These are phyloP conservation scores for Atta colombica DNA, from an alignment of 1,140 invertebrate genomes.

Conservation along the genomic window DNA sequence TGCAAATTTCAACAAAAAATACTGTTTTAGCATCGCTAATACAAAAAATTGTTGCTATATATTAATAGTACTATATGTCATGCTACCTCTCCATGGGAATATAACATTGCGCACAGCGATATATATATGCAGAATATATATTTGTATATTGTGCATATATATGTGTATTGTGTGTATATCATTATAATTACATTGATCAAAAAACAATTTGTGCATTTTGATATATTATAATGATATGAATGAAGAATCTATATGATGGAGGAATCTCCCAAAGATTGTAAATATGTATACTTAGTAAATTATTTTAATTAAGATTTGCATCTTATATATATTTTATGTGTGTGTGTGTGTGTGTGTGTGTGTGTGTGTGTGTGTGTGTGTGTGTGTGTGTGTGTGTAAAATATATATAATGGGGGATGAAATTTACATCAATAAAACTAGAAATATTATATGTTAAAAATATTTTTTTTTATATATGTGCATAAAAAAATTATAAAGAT, in stretches of 20 bases:
- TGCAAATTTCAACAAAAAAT: neutral
- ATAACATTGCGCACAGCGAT: neutral
- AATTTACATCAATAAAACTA: conserved; percentile 58
- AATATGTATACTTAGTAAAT: conserved; percentile 63
- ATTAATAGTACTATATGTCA: neutral
- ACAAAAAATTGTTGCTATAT: conserved; percentile 19
- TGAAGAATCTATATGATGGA: neutral
- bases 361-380: too few relatives aligned
- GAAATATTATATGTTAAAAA: conserved; percentile 43
- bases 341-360: too few relatives aligned
- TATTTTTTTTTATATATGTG: neutral
- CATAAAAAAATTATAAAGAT: neutral
- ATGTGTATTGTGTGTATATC: neutral
- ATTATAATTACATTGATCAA: conserved; percentile 2
- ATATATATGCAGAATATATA: neutral
- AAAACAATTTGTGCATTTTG: conserved; percentile 21
- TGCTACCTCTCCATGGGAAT: neutral
- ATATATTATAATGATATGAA: neutral
- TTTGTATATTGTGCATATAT: neutral
- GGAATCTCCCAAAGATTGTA: conserved; percentile 72
- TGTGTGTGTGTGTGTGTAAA: too few relatives aligned
- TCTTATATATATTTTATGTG: neutral
- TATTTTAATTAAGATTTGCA: conserved; percentile 68
- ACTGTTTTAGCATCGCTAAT: neutral
- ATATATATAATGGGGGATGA: neutral